phyloP scores from a whole-genome alignment of 2,797 vertebrate species.

The Rhynchonycteris naso region DNA sequence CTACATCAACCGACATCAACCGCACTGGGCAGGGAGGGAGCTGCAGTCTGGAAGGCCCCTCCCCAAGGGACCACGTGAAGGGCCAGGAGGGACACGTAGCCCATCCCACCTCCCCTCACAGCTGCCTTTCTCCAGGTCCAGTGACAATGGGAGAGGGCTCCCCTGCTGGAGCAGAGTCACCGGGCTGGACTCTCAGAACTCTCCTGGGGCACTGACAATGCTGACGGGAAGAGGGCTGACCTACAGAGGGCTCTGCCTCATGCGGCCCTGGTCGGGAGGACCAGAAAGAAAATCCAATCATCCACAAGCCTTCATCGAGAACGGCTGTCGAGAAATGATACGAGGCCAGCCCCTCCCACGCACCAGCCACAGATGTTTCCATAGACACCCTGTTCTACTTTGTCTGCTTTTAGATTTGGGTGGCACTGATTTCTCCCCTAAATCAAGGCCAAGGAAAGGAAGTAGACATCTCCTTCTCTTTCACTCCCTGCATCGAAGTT shows the following conservation, averaged over 20 bases:
- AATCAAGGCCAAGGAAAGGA: neutral
- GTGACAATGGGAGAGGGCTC: neutral
- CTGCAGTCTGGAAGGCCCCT: neutral
- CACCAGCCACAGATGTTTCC: neutral
- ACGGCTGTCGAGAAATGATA: neutral
- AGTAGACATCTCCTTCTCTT: neutral
- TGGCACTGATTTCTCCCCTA: neutral
- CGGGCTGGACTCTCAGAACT: neutral
- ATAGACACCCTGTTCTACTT: neutral
- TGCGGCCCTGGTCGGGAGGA: neutral
- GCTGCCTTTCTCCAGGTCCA: neutral
- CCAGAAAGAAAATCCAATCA: neutral
- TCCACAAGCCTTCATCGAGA: neutral
- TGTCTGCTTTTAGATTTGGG: slow-evolving; percentile 15
- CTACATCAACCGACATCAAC: slow-evolving; percentile 46
- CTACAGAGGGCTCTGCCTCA: neutral
- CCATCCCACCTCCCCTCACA: neutral
- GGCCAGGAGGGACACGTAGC: neutral
- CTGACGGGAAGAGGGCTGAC: too few relatives aligned
- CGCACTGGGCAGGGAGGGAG: neutral
- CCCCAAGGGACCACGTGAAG: neutral
- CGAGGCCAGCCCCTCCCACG: neutral
- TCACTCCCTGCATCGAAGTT: neutral
- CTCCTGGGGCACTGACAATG: neutral
- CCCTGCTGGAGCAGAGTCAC: neutral